Conservation (phyloP, 2,888 invertebrate genomes). For the Caenorhabditis afra region DNA sequence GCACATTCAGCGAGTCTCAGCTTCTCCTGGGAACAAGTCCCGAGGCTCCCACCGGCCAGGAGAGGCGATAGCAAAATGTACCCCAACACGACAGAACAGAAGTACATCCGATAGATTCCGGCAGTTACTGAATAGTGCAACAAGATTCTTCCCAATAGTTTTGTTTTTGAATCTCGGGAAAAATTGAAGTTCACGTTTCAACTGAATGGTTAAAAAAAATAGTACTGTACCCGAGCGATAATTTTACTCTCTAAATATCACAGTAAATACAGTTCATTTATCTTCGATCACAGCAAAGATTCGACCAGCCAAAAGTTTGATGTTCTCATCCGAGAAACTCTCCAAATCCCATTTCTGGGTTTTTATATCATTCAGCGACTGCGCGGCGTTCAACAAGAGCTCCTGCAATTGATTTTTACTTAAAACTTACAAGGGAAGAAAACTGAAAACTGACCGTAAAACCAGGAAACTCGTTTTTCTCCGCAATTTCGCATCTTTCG, state of each 20-base stretch:
- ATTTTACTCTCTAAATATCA: too few relatives aligned
- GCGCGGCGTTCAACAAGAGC: not conserved
- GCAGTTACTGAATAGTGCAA: too few relatives aligned
- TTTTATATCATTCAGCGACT: not conserved
- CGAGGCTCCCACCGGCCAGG: not conserved
- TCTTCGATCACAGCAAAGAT: not conserved
- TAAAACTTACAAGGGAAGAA: too few relatives aligned
- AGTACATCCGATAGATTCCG: too few relatives aligned
- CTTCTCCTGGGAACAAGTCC: constrained; percentile 5
- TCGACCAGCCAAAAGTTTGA: not conserved
- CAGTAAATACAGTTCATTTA: not conserved
- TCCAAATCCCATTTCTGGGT: not conserved
- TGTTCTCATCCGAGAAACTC: not conserved
- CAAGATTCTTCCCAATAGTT: too few relatives aligned
- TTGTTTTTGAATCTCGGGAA: too few relatives aligned
- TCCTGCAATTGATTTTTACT: too few relatives aligned
- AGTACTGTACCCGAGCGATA: too few relatives aligned
- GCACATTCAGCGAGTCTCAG: constrained; percentile 1
- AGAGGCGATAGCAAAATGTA: not conserved
- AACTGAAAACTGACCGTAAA: constrained; percentile 1
- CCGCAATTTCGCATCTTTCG: not conserved
- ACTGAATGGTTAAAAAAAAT: too few relatives aligned
- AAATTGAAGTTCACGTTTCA: too few relatives aligned
- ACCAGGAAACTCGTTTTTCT: not conserved
- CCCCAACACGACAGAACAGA: too few relatives aligned